Percentiles rank a stretch among this genome's conserved stretches.
These are phyloP conservation scores for Uloborus diversus DNA, from an alignment of 1,140 invertebrate genomes.

Conservation along the genomic window DNA sequence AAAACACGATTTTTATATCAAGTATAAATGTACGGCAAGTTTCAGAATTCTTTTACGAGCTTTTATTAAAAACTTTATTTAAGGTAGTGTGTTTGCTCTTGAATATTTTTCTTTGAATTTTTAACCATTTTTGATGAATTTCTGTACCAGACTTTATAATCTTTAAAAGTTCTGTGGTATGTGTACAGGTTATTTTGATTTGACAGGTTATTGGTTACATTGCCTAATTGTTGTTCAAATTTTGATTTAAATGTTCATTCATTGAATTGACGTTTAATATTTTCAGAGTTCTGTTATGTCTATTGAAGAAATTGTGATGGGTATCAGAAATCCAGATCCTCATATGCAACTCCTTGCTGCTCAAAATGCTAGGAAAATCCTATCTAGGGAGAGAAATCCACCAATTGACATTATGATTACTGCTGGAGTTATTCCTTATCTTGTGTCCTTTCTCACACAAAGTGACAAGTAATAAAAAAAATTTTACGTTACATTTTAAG, in stretches of 20 bases:
- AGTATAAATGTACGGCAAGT: too few relatives aligned
- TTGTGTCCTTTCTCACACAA: constrained; percentile 93
- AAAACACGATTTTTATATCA: too few relatives aligned
- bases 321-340: constrained; percentile 73
- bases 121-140: too few relatives aligned
- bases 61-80: too few relatives aligned
- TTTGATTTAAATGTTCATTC: not conserved
- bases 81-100: too few relatives aligned
- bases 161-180: too few relatives aligned
- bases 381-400: constrained; percentile 97
- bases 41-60: too few relatives aligned
- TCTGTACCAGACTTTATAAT: too few relatives aligned
- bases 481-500: not conserved
- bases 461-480: constrained; percentile 15
- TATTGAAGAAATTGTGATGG: constrained; percentile 62
- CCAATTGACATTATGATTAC: constrained; percentile 95
- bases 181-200: too few relatives aligned
- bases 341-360: constrained; percentile 67
- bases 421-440: constrained; percentile 90
- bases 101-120: too few relatives aligned
- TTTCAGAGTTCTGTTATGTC: not conserved
- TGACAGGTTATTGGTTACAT: too few relatives aligned
- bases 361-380: constrained; percentile 83
- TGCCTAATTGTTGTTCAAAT: constrained; percentile 39
- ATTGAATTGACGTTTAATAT: constrained; percentile 12